Percentiles rank a stretch among this genome's conserved stretches.
These are phyloP conservation scores for Lethrus apterus DNA, from an alignment of 1,140 invertebrate genomes.

Conservation along the genomic window DNA sequence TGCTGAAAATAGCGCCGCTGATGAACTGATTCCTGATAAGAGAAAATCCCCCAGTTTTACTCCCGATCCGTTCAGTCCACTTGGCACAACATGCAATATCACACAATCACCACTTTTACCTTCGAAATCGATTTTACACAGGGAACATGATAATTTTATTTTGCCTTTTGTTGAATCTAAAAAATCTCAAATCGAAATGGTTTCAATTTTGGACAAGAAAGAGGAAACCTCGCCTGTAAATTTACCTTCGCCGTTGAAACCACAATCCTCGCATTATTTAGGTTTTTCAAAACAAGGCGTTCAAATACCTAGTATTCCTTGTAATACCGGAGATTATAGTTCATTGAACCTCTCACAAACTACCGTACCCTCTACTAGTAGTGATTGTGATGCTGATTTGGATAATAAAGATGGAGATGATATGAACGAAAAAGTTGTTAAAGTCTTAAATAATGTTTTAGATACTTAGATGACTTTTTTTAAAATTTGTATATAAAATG, in stretches of 20 bases:
- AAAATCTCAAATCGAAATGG: too few relatives aligned
- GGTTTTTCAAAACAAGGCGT: constrained; percentile 61
- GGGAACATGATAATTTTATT: constrained; percentile 39
- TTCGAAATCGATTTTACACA: constrained; percentile 16
- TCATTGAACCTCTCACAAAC: constrained; percentile 8
- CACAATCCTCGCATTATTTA: constrained; percentile 51
- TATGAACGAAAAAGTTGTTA: constrained; percentile 10
- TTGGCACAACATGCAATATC: constrained; percentile 28
- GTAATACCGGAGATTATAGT: constrained; percentile 56
- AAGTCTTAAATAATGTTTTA: constrained; percentile 6
- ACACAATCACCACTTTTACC: constrained; percentile 31
- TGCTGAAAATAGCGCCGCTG: constrained; percentile 57
- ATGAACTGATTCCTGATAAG: constrained; percentile 46
- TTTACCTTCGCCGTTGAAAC: constrained; percentile 56
- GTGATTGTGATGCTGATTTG: background rate
- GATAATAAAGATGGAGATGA: constrained; percentile 1
- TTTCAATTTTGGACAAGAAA: constrained; percentile 50
- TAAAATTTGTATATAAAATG: too few relatives aligned
- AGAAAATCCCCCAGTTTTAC: constrained; percentile 28
- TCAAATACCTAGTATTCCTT: constrained; percentile 65
- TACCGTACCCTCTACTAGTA: background rate
- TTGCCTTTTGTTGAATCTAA: constrained; percentile 40
- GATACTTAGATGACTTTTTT: constrained; percentile 9
- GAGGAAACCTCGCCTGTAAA: constrained; percentile 49
- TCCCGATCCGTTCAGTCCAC: constrained; percentile 40